Percentiles rank a stretch among this genome's conserved stretches.
Conservation (phyloP, 1,140 invertebrate species). For the Venturia canescens region DNA sequence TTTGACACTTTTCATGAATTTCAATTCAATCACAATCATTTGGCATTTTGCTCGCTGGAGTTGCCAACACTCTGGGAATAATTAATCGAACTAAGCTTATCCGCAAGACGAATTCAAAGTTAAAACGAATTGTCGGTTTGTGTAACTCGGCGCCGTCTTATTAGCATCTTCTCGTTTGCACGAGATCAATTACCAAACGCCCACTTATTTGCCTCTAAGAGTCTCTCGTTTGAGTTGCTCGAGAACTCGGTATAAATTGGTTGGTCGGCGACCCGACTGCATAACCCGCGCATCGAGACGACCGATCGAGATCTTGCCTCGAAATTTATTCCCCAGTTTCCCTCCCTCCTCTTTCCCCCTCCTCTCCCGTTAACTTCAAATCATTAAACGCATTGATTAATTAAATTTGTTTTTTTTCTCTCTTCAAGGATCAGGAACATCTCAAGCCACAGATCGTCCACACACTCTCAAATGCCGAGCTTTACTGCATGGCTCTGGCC, state of each 20-base stretch:
- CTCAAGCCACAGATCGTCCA: constrained; percentile 96
- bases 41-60: no score
- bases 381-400: not conserved
- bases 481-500: constrained; percentile 96
- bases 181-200: constrained; percentile 22
- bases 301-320: not conserved
- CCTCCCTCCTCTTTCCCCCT: not conserved
- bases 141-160: constrained; percentile 16
- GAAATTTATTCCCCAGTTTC: not conserved
- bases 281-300: not conserved
- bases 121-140: not conserved
- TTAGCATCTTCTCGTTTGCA: constrained; percentile 14
- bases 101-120: not conserved
- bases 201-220: constrained; percentile 28
- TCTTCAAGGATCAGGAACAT: constrained; percentile 90
- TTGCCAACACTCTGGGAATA: not conserved
- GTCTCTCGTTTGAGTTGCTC: constrained; percentile 3
- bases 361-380: no score
- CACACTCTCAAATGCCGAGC: constrained; percentile 94
- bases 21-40: no score
- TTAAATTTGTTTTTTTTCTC: not conserved
- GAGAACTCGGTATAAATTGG: constrained; percentile 19
- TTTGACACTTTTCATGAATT: no score
- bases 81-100: not conserved
- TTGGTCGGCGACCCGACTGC: not conserved